A percentile compares a stretch with the other conserved stretches of the same genome.
phyloP scores from a whole-genome alignment of 1,140 invertebrate species.

The Bombus picipes region DNA sequence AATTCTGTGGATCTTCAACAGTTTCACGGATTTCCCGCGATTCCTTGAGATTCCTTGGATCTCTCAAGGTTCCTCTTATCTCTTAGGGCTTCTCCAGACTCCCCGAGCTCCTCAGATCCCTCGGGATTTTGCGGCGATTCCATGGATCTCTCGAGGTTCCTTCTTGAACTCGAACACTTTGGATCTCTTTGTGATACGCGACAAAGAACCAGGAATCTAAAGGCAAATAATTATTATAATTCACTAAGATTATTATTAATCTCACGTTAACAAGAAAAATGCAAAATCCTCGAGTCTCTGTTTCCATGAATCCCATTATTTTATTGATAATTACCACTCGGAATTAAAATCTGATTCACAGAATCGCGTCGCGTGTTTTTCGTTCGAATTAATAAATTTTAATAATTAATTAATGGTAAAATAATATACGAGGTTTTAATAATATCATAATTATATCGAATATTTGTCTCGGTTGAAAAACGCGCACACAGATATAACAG shows the following conservation, averaged over 20 bases:
- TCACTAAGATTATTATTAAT: not conserved
- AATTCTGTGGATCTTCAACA: constrained; percentile 10
- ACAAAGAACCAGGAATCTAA: not conserved
- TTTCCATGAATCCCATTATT: too few species aligned
- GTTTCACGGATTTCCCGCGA: not conserved
- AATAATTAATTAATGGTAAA: too few species aligned
- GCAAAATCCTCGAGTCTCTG: too few species aligned
- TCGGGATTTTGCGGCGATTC: not conserved
- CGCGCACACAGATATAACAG: not conserved
- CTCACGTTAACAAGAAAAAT: too few species aligned
- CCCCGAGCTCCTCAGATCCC: not conserved
- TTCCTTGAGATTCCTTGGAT: constrained; percentile 10
- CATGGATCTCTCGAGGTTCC: not conserved
- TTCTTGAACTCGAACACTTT: not conserved
- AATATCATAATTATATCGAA: too few species aligned
- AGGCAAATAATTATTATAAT: not conserved
- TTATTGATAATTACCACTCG: too few species aligned
- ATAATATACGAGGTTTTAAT: too few species aligned
- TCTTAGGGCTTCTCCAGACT: too few species aligned
- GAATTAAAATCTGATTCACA: too few species aligned
- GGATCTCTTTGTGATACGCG: not conserved
- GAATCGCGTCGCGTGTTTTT: too few species aligned
- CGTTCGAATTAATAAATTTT: too few species aligned
- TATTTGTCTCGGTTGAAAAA: not conserved
- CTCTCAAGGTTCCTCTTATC: not conserved